phyloP scores from a whole-genome alignment of 2,113 vertebrate genomes.

The Cyprinus carpio region DNA sequence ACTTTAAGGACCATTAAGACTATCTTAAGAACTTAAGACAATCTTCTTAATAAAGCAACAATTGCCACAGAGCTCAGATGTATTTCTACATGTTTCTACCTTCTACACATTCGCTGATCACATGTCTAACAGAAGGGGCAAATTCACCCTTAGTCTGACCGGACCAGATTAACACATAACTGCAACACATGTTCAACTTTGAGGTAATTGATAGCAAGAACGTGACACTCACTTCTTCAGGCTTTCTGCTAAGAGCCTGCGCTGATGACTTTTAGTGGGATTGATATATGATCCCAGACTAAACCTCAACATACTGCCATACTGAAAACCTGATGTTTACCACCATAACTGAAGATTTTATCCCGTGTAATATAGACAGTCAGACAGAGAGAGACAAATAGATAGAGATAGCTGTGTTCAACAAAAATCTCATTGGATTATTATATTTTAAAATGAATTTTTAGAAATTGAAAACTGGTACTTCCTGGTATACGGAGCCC shows the following conservation, averaged over 20 bases:
- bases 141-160: not conserved
- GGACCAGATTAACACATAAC: not conserved
- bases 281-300: slow-evolving; percentile 1
- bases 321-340: not conserved
- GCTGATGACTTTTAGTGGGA: not conserved
- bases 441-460: too few relatives aligned
- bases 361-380: slow-evolving; percentile 14
- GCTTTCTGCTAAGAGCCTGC: not conserved
- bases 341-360: not conserved
- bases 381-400: slow-evolving; percentile 12
- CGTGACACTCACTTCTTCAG: slow-evolving; percentile 11
- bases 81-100: not conserved
- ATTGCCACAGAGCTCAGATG: not conserved
- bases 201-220: slow-evolving; percentile 11
- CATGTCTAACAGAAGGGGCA: not conserved
- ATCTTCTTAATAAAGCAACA: not conserved
- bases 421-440: too few relatives aligned
- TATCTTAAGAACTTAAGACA: not conserved
- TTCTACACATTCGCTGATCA: not conserved
- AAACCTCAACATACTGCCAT: not conserved
- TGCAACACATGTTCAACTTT: not conserved
- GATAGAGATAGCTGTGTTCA: not conserved
- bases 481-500: too few relatives aligned
- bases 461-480: too few relatives aligned
- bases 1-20: too few relatives aligned